Conservation (phyloP, 1,140 invertebrate species). For the Contarinia nasturtii region DNA sequence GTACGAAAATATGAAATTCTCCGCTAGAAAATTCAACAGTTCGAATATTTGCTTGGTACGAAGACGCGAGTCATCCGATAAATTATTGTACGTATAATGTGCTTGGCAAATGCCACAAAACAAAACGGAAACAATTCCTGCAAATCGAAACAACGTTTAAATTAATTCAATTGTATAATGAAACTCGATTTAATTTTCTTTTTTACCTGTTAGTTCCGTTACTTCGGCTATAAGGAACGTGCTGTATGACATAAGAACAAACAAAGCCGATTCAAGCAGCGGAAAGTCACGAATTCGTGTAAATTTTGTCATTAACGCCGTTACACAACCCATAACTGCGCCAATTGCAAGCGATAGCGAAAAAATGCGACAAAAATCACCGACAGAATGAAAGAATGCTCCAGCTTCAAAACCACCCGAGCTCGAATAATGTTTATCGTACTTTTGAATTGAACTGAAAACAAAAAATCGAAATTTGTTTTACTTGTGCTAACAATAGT, state of each 20-base stretch:
- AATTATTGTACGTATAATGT: slow-evolving; percentile 97
- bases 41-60: slow-evolving; percentile 93
- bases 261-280: slow-evolving; percentile 85
- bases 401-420: slow-evolving; percentile 64
- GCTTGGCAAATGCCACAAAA: slow-evolving; percentile 99
- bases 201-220: slow-evolving; percentile 71
- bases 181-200: too few species aligned
- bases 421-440: slow-evolving; percentile 57
- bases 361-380: slow-evolving; percentile 86
- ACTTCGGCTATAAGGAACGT: slow-evolving; percentile 94
- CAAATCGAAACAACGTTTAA: slow-evolving; percentile 19
- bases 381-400: slow-evolving; percentile 75
- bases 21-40: slow-evolving; percentile 87
- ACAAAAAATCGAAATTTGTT: slow-evolving; percentile 8
- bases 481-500: too few species aligned
- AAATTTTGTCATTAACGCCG: slow-evolving; percentile 90
- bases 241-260: slow-evolving; percentile 94
- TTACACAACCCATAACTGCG: slow-evolving; percentile 76
- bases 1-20: slow-evolving; percentile 98
- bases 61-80: slow-evolving; percentile 70
- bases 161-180: slow-evolving; percentile 4
- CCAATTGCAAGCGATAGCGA: slow-evolving; percentile 79
- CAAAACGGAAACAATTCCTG: slow-evolving; percentile 84
- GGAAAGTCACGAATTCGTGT: slow-evolving; percentile 88
- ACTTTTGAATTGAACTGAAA: slow-evolving; percentile 79